These are phyloP conservation scores for Prosopocoilus inquinatus DNA, from an alignment of 2,888 invertebrate genomes.

Conservation along the genomic window DNA sequence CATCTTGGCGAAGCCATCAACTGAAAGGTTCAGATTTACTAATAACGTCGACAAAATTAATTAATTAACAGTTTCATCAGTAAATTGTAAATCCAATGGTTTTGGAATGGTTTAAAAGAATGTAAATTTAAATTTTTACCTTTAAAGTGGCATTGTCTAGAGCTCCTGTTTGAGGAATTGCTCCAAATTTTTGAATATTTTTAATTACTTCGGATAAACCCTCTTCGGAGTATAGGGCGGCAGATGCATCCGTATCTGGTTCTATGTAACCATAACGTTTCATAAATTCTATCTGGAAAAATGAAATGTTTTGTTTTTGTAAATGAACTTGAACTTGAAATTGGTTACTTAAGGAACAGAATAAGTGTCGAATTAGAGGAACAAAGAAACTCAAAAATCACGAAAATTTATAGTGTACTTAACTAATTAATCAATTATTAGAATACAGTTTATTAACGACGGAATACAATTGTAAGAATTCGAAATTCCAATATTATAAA, in stretches of 20 bases:
- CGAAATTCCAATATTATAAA: too few species aligned
- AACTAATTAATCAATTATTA: too few species aligned
- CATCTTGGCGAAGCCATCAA: conserved; percentile 66
- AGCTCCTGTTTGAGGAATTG: conserved; percentile 65
- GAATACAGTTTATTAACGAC: too few species aligned
- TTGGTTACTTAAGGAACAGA: too few species aligned
- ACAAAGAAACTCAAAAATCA: too few species aligned
- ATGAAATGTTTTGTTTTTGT: background rate
- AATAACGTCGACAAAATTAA: background rate
- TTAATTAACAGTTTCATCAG: too few species aligned
- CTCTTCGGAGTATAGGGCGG: conserved; percentile 61
- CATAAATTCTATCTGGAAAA: conserved; percentile 62
- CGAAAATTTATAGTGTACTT: too few species aligned
- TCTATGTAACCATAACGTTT: conserved; percentile 68
- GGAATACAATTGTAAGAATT: too few species aligned
- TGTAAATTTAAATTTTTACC: conserved; percentile 49
- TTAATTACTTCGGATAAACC: conserved; percentile 64
- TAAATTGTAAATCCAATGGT: background rate
- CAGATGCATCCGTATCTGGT: conserved; percentile 53
- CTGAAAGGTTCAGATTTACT: conserved; percentile 43
- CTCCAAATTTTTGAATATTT: conserved; percentile 70
- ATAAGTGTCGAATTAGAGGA: too few species aligned
- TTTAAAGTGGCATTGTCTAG: conserved; percentile 64
- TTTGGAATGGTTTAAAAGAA: background rate
- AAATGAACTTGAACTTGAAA: too few species aligned